Evolutionary conservation across 2,797 vertebrate genomes (phyloP).

Genomic region (Yasuhikotakia modesta): DNA sequence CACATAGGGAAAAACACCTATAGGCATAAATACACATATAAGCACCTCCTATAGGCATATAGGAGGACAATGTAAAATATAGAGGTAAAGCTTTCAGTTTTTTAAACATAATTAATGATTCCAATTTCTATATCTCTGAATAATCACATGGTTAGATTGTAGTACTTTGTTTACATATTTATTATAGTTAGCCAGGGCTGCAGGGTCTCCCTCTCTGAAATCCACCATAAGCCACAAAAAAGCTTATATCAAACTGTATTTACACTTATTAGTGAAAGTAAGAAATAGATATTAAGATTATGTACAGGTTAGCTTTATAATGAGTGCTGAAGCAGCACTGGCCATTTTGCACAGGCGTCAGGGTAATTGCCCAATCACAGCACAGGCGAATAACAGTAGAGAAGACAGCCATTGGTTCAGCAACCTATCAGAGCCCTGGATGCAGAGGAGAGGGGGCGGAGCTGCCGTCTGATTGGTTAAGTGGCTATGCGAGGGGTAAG

Average conservation of each 20-base stretch:
- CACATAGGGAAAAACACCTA: neutral
- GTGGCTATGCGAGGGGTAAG: conserved; percentile 36
- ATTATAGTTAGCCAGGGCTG: conserved; percentile 32
- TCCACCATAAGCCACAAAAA: conserved; percentile 30
- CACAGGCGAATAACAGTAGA: conserved; percentile 40
- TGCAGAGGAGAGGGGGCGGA: conserved; percentile 23
- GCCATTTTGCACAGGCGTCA: conserved; percentile 44
- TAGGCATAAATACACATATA: too few species aligned
- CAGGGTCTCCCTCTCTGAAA: conserved; percentile 40
- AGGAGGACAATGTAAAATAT: neutral
- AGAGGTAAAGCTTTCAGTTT: neutral
- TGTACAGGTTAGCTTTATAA: conserved; percentile 51
- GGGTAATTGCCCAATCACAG: conserved; percentile 34
- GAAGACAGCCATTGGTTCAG: conserved; percentile 43
- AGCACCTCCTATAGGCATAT: neutral
- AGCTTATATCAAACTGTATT: conserved; percentile 51
- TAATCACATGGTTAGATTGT: neutral
- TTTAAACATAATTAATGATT: conserved; percentile 11
- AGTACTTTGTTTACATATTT: neutral
- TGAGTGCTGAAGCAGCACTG: conserved; percentile 37
- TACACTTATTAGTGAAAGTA: conserved; percentile 51
- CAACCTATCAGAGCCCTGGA: conserved; percentile 42
- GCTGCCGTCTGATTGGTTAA: conserved; percentile 46
- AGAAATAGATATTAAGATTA: conserved; percentile 51
- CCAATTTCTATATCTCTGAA: conserved; percentile 15